Conservation (phyloP, 2,888 invertebrate species). For the Polydrusus tereticollis region DNA sequence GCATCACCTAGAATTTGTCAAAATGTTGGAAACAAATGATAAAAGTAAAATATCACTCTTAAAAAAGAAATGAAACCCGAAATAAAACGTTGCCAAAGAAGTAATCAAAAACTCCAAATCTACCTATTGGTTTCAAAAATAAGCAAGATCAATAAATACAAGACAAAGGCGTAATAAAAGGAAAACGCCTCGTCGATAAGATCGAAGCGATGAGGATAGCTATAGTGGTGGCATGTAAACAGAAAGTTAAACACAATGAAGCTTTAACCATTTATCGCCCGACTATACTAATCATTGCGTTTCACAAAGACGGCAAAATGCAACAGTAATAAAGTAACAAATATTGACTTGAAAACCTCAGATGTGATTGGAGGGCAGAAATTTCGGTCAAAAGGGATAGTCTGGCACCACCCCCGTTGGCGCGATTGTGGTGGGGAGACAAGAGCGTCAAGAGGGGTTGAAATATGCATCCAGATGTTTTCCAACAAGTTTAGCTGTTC, state of each 20-base stretch:
- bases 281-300: slow-evolving; percentile 63
- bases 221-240: slow-evolving; percentile 58
- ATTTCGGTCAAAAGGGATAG: slow-evolving; percentile 57
- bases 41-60: neutral
- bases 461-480: slow-evolving; percentile 50
- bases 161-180: slow-evolving; percentile 10
- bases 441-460: slow-evolving; percentile 48
- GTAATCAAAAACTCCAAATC: neutral
- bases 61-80: no score
- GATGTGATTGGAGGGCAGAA: slow-evolving; percentile 66
- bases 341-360: slow-evolving; percentile 68
- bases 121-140: neutral
- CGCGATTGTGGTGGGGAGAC: slow-evolving; percentile 18
- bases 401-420: slow-evolving; percentile 39
- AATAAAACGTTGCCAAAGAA: no score
- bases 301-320: slow-evolving; percentile 59
- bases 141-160: neutral
- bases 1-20: no score
- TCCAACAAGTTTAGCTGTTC: slow-evolving; percentile 38
- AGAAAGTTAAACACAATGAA: slow-evolving; percentile 58
- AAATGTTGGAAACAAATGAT: neutral
- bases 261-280: slow-evolving; percentile 62
- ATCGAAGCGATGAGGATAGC: slow-evolving; percentile 11
- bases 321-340: slow-evolving; percentile 64
- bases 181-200: slow-evolving; percentile 15